These are phyloP conservation scores for Venturia canescens DNA, from an alignment of 1,140 invertebrate species.

Conservation along the genomic window DNA sequence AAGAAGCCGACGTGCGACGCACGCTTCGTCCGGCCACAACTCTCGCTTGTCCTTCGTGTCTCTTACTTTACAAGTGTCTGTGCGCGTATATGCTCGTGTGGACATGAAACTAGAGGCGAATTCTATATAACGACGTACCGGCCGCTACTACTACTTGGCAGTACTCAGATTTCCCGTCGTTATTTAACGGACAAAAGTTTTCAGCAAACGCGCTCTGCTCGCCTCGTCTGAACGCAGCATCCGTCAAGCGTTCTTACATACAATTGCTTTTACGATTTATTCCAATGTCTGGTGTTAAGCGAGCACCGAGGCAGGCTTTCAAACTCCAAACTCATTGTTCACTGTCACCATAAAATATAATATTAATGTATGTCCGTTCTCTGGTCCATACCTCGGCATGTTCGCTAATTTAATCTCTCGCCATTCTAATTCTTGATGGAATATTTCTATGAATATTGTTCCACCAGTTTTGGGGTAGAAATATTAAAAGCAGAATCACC, in stretches of 20 bases:
- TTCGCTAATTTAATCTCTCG: too few species aligned
- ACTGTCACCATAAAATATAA: background rate
- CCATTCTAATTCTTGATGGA: too few species aligned
- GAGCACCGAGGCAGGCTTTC: too few species aligned
- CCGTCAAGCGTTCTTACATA: too few species aligned
- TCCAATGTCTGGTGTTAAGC: too few species aligned
- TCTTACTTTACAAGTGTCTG: background rate
- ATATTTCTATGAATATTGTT: too few species aligned
- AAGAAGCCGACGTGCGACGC: slow-evolving; percentile 5
- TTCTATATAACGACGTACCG: too few species aligned
- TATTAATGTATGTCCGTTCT: background rate
- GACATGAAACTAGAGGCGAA: background rate
- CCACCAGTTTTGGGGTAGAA: background rate
- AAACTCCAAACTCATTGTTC: too few species aligned
- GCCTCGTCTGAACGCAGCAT: too few species aligned
- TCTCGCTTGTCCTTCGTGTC: slow-evolving; percentile 44
- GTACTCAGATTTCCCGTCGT: background rate
- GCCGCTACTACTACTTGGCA: background rate
- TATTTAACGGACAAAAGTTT: slow-evolving; percentile 51
- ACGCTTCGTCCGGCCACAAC: slow-evolving; percentile 11
- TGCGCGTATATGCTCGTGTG: background rate
- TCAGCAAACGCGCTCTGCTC: slow-evolving; percentile 10
- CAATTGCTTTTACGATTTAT: too few species aligned
- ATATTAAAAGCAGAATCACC: too few species aligned
- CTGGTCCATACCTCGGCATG: too few species aligned